Evolutionary conservation across 2,113 vertebrate species (phyloP), one percentile per base, ranked within the genome.

Genomic region (Peromyscus leucopus): DNA sequence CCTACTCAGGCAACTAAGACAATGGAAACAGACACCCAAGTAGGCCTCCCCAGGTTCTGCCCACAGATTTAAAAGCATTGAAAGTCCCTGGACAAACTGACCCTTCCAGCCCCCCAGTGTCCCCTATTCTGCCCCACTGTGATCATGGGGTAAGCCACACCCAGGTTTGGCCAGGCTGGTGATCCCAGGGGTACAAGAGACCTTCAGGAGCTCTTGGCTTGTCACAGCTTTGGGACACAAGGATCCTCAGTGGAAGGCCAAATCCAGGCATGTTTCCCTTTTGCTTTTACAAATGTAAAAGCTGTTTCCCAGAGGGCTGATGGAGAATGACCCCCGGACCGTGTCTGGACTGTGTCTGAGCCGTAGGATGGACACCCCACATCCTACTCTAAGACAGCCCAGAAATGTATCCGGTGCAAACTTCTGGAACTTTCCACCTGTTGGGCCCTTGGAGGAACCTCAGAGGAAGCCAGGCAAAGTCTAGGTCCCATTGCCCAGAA

Each of bases 341-440:
- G 11, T 9, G 26, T 78, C 42, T 78, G 42, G 17, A 0, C 63
- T 42, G 5, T 17, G 7, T 4, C 4, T n/a, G 51, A 10, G 75
- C 61, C 33, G 0, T 1, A 0, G 13, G 61, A 0, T 16, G 3
- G 31, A 82, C 2, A 0, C 15, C 9, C 12, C 48, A 7, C 1
- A 0, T 8, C 16, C 55, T n/a, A 31, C 83, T 48, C 61, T 4
- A 26, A 80, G 42, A 16, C 1, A 11, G 2, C 2, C 36, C 51
- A 11, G 0, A 17, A n/a, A 48, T 1, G 7, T 16, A 12, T 9
- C 9, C 11, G 10, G 1, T 6, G 0, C 9, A n/a, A 16, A 21
- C 33, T 8, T 48, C 5, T 4, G 28, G 42, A 65, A 2, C 21
- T 26, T 26, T 39, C 65, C 2, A 69, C 67, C 46, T 7, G 1